These are phyloP conservation scores for Ptychodera flava DNA, from an alignment of 35 echinoderm and acorn worm species.

Conservation along the genomic window DNA sequence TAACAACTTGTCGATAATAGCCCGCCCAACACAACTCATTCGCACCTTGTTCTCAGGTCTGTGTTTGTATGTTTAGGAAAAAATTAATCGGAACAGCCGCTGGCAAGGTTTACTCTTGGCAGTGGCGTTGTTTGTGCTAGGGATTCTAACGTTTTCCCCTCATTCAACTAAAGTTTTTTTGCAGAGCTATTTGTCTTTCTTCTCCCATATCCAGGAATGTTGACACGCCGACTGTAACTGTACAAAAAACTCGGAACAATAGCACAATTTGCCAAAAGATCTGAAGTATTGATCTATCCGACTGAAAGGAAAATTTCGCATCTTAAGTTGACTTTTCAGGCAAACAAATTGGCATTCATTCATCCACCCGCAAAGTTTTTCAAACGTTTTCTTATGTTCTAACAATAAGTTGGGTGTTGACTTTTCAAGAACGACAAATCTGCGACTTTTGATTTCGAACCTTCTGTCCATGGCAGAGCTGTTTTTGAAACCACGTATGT, in stretches of 20 bases:
- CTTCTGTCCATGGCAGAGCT: too few relatives aligned
- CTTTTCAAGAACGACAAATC: too few relatives aligned
- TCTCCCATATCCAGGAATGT: background rate
- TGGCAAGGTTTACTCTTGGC: background rate
- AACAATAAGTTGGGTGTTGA: too few relatives aligned
- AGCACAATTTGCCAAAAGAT: too few relatives aligned
- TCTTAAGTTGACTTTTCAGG: too few relatives aligned
- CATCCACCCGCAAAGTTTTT: too few relatives aligned
- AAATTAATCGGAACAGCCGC: background rate
- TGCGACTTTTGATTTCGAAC: too few relatives aligned
- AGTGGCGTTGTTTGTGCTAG: background rate
- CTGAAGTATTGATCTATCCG: background rate
- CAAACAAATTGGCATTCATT: too few relatives aligned
- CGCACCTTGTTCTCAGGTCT: background rate
- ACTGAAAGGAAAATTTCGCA: background rate
- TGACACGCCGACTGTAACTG: too few relatives aligned
- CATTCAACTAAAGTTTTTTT: background rate
- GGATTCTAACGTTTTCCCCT: background rate
- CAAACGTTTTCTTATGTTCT: too few relatives aligned
- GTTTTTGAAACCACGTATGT: too few relatives aligned
- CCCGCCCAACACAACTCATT: background rate
- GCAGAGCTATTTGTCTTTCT: background rate
- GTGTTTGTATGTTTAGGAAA: background rate
- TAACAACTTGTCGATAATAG: background rate
- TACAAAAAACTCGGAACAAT: too few relatives aligned